phyloP scores from a whole-genome alignment of 1,140 invertebrate genomes.

The Euschistus heros region DNA sequence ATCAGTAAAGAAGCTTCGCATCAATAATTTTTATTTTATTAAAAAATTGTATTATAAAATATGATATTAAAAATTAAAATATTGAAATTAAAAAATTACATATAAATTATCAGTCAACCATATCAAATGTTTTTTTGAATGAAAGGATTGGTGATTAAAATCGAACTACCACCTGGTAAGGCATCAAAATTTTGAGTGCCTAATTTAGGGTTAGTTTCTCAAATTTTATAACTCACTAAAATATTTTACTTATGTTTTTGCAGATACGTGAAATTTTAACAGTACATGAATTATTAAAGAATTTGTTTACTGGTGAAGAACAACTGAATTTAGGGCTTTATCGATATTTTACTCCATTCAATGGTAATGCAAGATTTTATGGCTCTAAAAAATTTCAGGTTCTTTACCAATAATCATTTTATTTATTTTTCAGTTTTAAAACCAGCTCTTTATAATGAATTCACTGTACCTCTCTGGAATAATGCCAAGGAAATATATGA shows the following conservation, averaged over 20 bases:
- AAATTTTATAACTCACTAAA: background rate
- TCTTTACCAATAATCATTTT: background rate
- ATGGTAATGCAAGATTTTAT: background rate
- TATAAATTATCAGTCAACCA: background rate
- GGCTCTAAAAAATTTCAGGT: background rate
- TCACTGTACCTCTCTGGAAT: conserved; percentile 8
- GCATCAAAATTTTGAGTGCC: background rate
- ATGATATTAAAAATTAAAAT: no score
- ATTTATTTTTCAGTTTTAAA: background rate
- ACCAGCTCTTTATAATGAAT: conserved; percentile 1
- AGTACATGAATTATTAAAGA: background rate
- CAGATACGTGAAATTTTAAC: background rate
- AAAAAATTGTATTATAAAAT: no score
- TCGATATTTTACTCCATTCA: conserved; percentile 1
- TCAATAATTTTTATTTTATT: no score
- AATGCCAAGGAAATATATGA: background rate
- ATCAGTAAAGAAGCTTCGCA: no score
- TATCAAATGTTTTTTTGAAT: background rate
- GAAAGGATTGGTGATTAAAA: background rate
- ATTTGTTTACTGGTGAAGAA: background rate
- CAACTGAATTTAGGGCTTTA: background rate
- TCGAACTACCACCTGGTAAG: background rate
- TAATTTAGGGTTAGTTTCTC: background rate
- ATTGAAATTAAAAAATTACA: background rate
- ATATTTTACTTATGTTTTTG: background rate